A percentile compares a stretch with the other conserved stretches of the same genome.
Conservation (phyloP, 2,113 vertebrate species). For the Spheniscus mendiculus region DNA sequence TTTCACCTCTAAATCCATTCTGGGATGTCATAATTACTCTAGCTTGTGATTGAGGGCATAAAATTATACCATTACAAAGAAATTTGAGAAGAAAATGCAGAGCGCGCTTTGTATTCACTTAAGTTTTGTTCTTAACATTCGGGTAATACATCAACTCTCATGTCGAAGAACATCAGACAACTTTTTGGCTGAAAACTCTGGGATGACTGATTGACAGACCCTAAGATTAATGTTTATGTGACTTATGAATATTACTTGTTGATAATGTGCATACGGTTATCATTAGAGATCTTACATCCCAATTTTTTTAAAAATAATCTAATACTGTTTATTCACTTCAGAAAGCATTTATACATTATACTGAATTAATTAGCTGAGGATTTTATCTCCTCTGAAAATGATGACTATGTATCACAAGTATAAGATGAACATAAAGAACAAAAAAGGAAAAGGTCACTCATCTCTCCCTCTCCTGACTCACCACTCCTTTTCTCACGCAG, state of each 20-base stretch:
- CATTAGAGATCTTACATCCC: neutral
- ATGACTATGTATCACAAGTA: neutral
- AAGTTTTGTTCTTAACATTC: neutral
- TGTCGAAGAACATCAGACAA: neutral
- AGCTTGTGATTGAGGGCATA: neutral
- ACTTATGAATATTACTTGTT: neutral
- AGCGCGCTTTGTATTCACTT: neutral
- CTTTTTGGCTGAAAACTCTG: neutral
- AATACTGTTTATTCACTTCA: neutral
- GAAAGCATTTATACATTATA: neutral
- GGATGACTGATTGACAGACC: neutral
- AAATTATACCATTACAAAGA: neutral
- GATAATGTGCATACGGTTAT: neutral
- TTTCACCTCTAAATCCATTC: neutral
- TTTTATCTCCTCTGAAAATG: neutral
- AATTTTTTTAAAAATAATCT: neutral
- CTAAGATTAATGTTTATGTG: neutral
- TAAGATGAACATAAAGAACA: neutral
- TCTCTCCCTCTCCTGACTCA: slow-evolving; percentile 4
- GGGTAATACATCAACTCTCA: neutral
- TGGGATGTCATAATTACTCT: neutral
- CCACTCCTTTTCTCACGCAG: slow-evolving; percentile 3
- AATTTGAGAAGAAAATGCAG: neutral
- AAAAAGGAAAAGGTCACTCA: slow-evolving; percentile 35
- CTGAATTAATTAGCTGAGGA: neutral